Conservation (phyloP, 2,888 invertebrate species). For the Anagyrus pseudococci region DNA sequence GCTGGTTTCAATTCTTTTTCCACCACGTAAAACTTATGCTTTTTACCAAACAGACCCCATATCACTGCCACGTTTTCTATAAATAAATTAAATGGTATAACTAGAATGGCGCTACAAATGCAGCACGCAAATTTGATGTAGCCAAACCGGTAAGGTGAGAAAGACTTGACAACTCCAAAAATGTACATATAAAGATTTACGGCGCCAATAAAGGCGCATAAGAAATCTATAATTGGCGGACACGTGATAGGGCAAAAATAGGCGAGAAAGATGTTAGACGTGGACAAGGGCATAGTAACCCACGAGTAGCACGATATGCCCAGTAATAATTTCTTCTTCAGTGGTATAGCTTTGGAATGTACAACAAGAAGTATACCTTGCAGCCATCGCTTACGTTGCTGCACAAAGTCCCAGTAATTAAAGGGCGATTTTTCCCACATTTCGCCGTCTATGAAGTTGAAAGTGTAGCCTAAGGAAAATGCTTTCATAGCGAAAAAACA, state of each 20-base stretch:
- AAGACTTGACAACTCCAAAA: conserved; percentile 96
- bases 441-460: conserved; percentile 96
- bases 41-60: conserved; percentile 92
- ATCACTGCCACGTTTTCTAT: conserved; percentile 95
- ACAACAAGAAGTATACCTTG: conserved; percentile 90
- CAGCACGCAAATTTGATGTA: conserved; percentile 79
- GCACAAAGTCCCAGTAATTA: conserved; percentile 92
- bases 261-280: conserved; percentile 87
- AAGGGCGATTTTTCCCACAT: conserved; percentile 99
- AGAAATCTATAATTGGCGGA: conserved; percentile 81
- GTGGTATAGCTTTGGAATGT: conserved; percentile 83
- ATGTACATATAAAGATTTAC: conserved; percentile 98
- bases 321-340: conserved; percentile 80
- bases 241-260: conserved; percentile 87
- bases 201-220: conserved; percentile 90
- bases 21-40: conserved; percentile 96
- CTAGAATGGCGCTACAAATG: conserved; percentile 84
- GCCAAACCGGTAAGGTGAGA: conserved; percentile 87
- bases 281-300: conserved; percentile 92
- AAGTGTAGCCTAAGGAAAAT: conserved; percentile 86
- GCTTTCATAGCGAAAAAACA: conserved; percentile 98
- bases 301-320: conserved; percentile 93
- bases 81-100: conserved; percentile 91
- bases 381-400: conserved; percentile 96
- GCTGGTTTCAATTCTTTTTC: conserved; percentile 85